A percentile compares a stretch with the other conserved stretches of the same genome.
Conservation (phyloP, 2,113 vertebrate genomes). For the Callorhinus ursinus region DNA sequence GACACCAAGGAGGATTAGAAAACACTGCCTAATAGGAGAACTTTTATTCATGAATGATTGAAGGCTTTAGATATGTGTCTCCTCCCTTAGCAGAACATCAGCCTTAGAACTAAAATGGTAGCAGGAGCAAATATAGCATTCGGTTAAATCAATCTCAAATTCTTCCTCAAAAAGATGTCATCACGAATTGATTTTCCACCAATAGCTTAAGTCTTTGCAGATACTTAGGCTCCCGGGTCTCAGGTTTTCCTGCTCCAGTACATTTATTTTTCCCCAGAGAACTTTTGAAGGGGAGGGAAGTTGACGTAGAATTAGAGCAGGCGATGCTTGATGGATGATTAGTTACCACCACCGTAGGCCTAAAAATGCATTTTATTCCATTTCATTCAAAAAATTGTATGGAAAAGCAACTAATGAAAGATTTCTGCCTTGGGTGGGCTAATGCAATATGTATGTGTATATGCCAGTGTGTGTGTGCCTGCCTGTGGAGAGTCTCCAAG, state of each 20-base stretch:
- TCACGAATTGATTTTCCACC: not conserved
- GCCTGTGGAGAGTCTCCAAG: not conserved
- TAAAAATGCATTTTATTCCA: not conserved
- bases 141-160: slow-evolving; percentile 12
- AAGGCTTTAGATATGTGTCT: not conserved
- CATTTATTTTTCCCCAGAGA: not conserved
- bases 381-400: not conserved
- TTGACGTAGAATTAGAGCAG: not conserved
- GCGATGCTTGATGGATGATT: not conserved
- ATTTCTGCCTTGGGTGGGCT: not conserved
- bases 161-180: not conserved
- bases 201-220: not conserved
- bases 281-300: not conserved
- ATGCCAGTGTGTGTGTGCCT: not conserved
- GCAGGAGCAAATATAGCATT: not conserved
- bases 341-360: not conserved
- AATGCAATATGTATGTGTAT: not conserved
- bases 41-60: slow-evolving; percentile 30
- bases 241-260: not conserved
- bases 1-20: not conserved
- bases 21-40: not conserved
- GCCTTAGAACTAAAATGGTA: slow-evolving; percentile 7
- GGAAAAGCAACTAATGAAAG: not conserved
- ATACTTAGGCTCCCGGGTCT: not conserved
- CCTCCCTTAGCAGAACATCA: slow-evolving; percentile 11